A percentile compares a stretch with the other conserved stretches of the same genome.
Evolutionary conservation across 2,888 invertebrate genomes (phyloP).

Genomic region (Pocota personata): DNA sequence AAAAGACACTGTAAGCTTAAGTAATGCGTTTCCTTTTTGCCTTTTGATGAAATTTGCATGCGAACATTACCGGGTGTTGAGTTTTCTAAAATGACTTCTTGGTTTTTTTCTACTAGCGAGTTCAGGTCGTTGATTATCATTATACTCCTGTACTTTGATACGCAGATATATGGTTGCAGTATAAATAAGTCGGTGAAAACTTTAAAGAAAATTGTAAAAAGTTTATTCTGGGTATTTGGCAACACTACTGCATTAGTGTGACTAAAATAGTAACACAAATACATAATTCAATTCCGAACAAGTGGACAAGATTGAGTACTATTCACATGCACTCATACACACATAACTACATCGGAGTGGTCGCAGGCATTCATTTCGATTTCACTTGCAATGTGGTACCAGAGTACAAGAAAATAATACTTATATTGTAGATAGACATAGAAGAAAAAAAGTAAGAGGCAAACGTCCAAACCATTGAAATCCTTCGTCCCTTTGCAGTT

Average conservation of each 20-base stretch:
- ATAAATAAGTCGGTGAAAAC: not conserved
- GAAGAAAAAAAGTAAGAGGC: not conserved
- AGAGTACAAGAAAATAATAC: not conserved
- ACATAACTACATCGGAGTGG: not conserved
- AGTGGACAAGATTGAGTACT: slow-evolving; percentile 27
- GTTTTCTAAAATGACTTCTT: too few species aligned
- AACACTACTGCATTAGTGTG: not conserved
- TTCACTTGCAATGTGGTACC: slow-evolving; percentile 10
- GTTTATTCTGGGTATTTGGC: not conserved
- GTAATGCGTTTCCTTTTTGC: too few species aligned
- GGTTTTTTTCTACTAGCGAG: too few species aligned
- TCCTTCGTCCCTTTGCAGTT: slow-evolving; percentile 44
- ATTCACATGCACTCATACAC: not conserved
- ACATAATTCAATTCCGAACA: not conserved
- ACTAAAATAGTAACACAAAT: not conserved
- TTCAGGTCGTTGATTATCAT: too few species aligned
- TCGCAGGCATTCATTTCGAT: slow-evolving; percentile 20
- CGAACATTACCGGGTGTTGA: too few species aligned
- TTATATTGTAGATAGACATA: not conserved
- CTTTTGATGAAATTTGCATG: too few species aligned
- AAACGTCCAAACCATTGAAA: slow-evolving; percentile 24
- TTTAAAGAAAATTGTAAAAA: too few species aligned
- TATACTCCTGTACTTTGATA: too few species aligned
- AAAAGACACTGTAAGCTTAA: too few species aligned
- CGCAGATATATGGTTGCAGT: not conserved